A percentile compares a stretch with the other conserved stretches of the same genome.
These are phyloP conservation scores for Champsocephalus esox DNA, from an alignment of 2,797 vertebrate genomes.

Conservation along the genomic window DNA sequence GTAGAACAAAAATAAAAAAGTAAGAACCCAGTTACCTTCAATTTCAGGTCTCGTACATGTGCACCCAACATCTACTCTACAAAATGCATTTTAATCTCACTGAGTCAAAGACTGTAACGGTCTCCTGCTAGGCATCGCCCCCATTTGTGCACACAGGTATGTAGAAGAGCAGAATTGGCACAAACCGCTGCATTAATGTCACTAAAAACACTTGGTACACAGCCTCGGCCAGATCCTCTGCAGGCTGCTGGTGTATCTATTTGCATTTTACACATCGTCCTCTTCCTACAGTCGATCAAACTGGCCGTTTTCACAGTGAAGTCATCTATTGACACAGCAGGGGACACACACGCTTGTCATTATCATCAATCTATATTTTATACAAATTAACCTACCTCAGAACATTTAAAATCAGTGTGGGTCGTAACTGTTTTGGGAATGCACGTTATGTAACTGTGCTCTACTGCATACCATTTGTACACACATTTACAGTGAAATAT, in stretches of 20 bases:
- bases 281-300: slow-evolving; percentile 20
- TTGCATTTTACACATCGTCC: slow-evolving; percentile 35
- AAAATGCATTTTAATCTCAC: slow-evolving; percentile 13
- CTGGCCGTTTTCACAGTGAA: slow-evolving; percentile 28
- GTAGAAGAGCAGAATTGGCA: slow-evolving; percentile 9
- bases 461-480: background rate
- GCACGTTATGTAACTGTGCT: background rate
- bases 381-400: slow-evolving; percentile 12
- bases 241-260: slow-evolving; percentile 18
- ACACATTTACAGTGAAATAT: no score
- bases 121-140: slow-evolving; percentile 12
- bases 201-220: slow-evolving; percentile 22
- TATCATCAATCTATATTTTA: slow-evolving; percentile 15
- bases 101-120: slow-evolving; percentile 17
- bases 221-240: slow-evolving; percentile 17
- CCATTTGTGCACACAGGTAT: slow-evolving; percentile 26
- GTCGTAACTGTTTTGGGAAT: background rate
- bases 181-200: slow-evolving; percentile 25
- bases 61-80: background rate
- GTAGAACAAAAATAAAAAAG: background rate
- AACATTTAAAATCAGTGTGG: background rate
- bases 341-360: slow-evolving; percentile 31
- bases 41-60: background rate
- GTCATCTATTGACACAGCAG: slow-evolving; percentile 50
- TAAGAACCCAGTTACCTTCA: background rate